Percentiles rank a stretch among this genome's conserved stretches.
Conservation (phyloP, 1,140 invertebrate species). For the Drusus annulatus region DNA sequence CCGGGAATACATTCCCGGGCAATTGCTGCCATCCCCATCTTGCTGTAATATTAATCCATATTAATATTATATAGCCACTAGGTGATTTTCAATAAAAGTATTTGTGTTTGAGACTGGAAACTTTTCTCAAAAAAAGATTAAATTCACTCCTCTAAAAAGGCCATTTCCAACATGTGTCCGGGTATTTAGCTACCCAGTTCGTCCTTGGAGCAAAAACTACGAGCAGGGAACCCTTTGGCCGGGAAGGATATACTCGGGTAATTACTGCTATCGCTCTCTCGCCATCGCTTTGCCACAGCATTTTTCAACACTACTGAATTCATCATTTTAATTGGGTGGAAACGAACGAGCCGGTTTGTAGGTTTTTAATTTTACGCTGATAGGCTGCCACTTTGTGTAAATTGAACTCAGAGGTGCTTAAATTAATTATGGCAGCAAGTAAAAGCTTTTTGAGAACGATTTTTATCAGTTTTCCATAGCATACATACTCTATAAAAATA, state of each 20-base stretch:
- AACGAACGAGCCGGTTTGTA: background rate
- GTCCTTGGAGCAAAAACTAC: background rate
- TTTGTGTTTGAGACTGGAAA: too few relatives aligned
- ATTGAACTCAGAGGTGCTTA: too few relatives aligned
- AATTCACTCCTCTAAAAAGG: too few relatives aligned
- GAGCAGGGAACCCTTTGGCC: background rate
- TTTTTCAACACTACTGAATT: conserved; percentile 7
- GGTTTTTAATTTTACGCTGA: background rate
- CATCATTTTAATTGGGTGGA: background rate
- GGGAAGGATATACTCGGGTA: conserved; percentile 29
- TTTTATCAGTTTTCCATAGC: too few relatives aligned
- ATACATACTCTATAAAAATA: too few relatives aligned
- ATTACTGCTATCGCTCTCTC: conserved; percentile 23
- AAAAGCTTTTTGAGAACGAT: too few relatives aligned
- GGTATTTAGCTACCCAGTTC: background rate
- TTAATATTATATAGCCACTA: too few relatives aligned
- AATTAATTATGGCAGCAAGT: too few relatives aligned
- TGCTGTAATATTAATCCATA: too few relatives aligned
- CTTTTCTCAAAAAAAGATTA: too few relatives aligned
- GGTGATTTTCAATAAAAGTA: too few relatives aligned
- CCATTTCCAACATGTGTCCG: background rate
- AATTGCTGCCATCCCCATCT: conserved; percentile 13
- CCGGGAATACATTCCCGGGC: background rate
- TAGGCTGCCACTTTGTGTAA: background rate
- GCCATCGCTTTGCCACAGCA: background rate